Conservation (phyloP, 2,888 invertebrate species). For the Dasysyrphus tricinctus region DNA sequence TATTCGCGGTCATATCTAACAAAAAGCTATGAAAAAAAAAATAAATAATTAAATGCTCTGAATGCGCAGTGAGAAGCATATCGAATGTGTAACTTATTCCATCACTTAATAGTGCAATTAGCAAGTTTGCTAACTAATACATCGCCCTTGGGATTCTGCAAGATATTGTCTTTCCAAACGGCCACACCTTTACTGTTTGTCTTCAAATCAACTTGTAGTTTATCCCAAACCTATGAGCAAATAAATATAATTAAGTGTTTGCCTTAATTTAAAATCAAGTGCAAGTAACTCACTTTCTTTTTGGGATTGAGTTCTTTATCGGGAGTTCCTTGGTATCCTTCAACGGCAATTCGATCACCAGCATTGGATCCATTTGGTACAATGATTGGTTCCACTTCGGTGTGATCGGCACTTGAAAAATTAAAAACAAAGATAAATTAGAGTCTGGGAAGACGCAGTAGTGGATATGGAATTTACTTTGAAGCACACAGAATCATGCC, state of each 20-base stretch:
- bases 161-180: slow-evolving; percentile 93
- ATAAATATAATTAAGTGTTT: neutral
- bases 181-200: slow-evolving; percentile 89
- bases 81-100: neutral
- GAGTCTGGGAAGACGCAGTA: no score
- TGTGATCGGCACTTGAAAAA: slow-evolving; percentile 87
- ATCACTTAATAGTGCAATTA: slow-evolving; percentile 92
- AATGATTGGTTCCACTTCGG: slow-evolving; percentile 92
- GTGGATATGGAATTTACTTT: slow-evolving; percentile 83
- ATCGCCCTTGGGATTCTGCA: slow-evolving; percentile 89
- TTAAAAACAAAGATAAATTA: slow-evolving; percentile 2
- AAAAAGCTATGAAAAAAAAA: slow-evolving; percentile 53
- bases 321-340: slow-evolving; percentile 92
- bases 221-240: slow-evolving; percentile 89
- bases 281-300: slow-evolving; percentile 88
- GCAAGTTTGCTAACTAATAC: slow-evolving; percentile 90
- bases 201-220: slow-evolving; percentile 91
- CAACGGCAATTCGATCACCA: slow-evolving; percentile 93
- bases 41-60: slow-evolving; percentile 64
- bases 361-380: slow-evolving; percentile 90
- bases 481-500: slow-evolving; percentile 98
- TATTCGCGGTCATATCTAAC: slow-evolving; percentile 47
- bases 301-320: slow-evolving; percentile 96
- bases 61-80: slow-evolving; percentile 46
- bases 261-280: neutral